Evolutionary conservation across 2,888 invertebrate species (phyloP), one percentile per base, ranked within the genome.

Genomic region (Sinohyriopsis cumingii): DNA sequence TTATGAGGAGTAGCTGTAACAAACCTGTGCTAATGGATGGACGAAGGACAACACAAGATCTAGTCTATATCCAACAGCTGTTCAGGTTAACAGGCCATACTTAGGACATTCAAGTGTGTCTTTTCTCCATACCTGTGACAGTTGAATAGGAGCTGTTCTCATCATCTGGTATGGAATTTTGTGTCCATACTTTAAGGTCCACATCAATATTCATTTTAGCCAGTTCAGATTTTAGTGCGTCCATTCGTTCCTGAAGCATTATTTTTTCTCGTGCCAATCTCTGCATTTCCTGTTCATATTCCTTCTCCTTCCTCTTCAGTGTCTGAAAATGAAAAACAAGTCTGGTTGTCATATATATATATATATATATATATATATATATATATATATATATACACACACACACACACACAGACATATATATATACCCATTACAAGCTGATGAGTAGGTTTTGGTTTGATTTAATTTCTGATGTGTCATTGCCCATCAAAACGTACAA

Each of bases 211-310:
- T 79, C 82, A 86, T 78, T 20, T 77, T 77, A 18, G 76, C 74
- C 62, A 85, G 75, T 24, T 86, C 84, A 15, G 45, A 61, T 70
- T 84, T 81, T 61, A 86, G 72, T 9, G 55, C 25, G 5, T 73
- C 66, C 53, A 86, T 76, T 55, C 76, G 76, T 63, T 83, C 80
- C 60, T 82, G 84, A 5, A 84, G 73, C n/a, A 70, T 65, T n/a
- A 82, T 82, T 73, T 86, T 84, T 66, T 84, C 79, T 63, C 75
- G 76, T 0, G 84, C 84, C 68, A 85, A 68, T 55, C 67, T 72
- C 67, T 84, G 85, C 78, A 84, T 79, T 68, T 87, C 85, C 53
- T 76, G 65, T 59, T 86, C 85, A 74, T 80, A 78, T 45, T 85
- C 86, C 66, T 82, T 81, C 68, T 86, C 86, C 62, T 81, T 82